These are phyloP conservation scores for Stercorarius parasiticus DNA, from an alignment of 2,113 vertebrate genomes.

Conservation along the genomic window DNA sequence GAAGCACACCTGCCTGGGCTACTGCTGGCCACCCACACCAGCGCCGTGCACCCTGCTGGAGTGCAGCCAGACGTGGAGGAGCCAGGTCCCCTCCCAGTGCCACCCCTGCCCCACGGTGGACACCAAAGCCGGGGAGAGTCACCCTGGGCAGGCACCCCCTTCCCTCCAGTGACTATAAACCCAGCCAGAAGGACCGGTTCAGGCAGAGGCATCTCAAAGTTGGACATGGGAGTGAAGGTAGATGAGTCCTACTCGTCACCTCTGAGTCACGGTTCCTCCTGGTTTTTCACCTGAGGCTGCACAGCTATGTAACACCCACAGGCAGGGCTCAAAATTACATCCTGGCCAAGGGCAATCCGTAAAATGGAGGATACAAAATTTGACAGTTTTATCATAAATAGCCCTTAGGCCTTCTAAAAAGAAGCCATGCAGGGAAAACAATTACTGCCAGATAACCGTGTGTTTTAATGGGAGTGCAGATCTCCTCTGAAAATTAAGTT, in stretches of 20 bases:
- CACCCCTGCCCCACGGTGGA: accelerated
- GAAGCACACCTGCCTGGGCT: not conserved
- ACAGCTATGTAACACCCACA: not conserved
- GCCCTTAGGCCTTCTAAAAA: not conserved
- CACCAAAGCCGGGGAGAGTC: not conserved
- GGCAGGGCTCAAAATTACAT: not conserved
- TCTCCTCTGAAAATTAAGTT: not conserved
- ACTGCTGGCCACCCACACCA: accelerated
- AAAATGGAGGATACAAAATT: not conserved
- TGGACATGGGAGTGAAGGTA: not conserved
- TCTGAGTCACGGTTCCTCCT: not conserved
- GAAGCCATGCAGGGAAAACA: not conserved
- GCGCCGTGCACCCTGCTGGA: accelerated
- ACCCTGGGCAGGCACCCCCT: not conserved
- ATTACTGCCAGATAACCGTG: not conserved
- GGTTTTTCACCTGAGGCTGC: not conserved
- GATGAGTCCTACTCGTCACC: not conserved
- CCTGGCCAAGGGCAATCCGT: not conserved
- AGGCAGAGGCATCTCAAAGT: not conserved
- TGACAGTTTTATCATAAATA: constrained; percentile 14
- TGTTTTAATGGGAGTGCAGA: not conserved
- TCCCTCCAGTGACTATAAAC: not conserved
- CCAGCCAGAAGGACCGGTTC: not conserved
- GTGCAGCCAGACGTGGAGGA: accelerated
- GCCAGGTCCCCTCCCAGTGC: too few relatives aligned